phyloP scores from a whole-genome alignment of 2,113 vertebrate genomes.

The Eurypyga helias region DNA sequence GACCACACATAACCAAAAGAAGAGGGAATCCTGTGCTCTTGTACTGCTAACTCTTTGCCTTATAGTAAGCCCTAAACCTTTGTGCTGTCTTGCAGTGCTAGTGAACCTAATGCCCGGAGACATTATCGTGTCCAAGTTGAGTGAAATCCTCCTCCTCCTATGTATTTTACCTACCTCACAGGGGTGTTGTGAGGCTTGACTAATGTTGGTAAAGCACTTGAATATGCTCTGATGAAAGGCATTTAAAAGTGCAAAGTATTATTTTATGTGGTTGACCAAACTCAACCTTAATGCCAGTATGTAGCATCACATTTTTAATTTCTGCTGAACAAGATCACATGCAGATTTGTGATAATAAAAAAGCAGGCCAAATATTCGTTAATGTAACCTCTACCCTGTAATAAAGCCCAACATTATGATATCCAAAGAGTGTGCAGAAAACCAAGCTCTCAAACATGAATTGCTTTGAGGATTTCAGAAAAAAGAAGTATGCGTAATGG shows the following conservation, averaged over 20 bases:
- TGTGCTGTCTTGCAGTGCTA: background rate
- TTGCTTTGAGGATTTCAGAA: background rate
- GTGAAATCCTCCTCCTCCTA: conserved; percentile 14
- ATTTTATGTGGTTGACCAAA: conserved; percentile 30
- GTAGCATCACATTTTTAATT: conserved; percentile 3
- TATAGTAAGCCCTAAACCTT: background rate
- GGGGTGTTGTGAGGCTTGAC: conserved; percentile 55
- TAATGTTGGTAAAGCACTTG: conserved; percentile 43
- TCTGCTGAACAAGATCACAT: background rate
- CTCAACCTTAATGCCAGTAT: background rate
- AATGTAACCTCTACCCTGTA: background rate
- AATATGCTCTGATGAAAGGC: conserved; percentile 23
- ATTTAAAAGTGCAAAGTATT: conserved; percentile 10
- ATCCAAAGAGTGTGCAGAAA: conserved; percentile 27
- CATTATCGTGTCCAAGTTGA: background rate
- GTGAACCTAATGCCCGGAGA: background rate
- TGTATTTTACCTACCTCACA: conserved; percentile 62
- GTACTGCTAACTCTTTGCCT: conserved; percentile 16
- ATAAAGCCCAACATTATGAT: background rate
- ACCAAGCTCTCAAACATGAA: background rate
- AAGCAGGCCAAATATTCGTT: background rate
- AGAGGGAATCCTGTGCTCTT: background rate
- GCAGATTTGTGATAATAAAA: background rate
- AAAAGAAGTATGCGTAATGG: background rate
- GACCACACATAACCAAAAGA: background rate